phyloP scores from a whole-genome alignment of 2,797 vertebrate species.

The Miichthys miiuy region DNA sequence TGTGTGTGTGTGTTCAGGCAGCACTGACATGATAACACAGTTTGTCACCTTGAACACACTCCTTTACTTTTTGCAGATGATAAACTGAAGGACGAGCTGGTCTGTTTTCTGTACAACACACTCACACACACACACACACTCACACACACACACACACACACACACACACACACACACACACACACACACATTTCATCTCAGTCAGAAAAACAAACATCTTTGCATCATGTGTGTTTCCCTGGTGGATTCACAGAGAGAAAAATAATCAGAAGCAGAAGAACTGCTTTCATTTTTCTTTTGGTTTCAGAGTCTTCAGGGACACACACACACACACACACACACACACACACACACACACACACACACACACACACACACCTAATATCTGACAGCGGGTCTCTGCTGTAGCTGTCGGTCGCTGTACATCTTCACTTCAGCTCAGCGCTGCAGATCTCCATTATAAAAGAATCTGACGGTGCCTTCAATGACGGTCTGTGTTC shows the following conservation, averaged over 20 bases:
- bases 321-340: conserved; percentile 18
- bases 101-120: background rate
- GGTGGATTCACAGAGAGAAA: conserved; percentile 46
- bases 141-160: background rate
- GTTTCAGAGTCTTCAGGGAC: conserved; percentile 31
- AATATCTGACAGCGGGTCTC: conserved; percentile 3
- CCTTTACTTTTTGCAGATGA: conserved; percentile 7
- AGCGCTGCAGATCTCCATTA: too few relatives aligned
- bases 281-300: conserved; percentile 45
- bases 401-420: background rate
- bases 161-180: conserved; percentile 2
- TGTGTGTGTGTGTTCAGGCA: background rate
- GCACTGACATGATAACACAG: background rate
- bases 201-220: conserved; percentile 50
- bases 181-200: conserved; percentile 17
- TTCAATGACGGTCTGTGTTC: too few relatives aligned
- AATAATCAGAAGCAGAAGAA: conserved; percentile 42
- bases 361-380: conserved; percentile 18
- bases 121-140: background rate
- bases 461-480: too few relatives aligned
- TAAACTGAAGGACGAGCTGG: conserved; percentile 24
- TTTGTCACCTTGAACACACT: conserved; percentile 31
- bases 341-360: background rate
- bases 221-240: conserved; percentile 53
- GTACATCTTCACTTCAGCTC: too few relatives aligned